Evolutionary conservation across 2,113 vertebrate genomes (phyloP).

Genomic region (Quiscalus mexicanus): DNA sequence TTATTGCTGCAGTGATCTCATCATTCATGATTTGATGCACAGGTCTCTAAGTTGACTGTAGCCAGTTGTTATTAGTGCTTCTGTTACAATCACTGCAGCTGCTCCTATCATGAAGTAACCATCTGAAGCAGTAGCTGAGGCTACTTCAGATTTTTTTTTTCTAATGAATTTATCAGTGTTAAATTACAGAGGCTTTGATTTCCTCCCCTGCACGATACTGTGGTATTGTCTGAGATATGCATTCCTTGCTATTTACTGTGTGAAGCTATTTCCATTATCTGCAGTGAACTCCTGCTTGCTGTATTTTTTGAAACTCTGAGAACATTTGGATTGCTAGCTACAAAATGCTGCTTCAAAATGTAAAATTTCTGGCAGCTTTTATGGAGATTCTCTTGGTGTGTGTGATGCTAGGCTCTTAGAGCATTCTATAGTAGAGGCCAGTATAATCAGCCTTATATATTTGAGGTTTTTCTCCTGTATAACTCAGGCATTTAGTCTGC

Average conservation of each 20-base stretch:
- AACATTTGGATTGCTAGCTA: not conserved
- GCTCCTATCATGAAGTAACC: not conserved
- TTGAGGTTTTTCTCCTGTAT: not conserved
- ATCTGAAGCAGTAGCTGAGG: not conserved
- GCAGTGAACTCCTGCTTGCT: not conserved
- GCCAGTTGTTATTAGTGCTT: not conserved
- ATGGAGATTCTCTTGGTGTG: not conserved
- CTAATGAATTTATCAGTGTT: not conserved
- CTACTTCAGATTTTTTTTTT: not conserved
- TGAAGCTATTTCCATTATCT: not conserved
- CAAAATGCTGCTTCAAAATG: not conserved
- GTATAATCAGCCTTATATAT: not conserved
- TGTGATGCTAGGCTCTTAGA: not conserved
- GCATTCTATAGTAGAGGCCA: not conserved
- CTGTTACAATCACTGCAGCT: not conserved
- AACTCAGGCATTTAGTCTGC: not conserved
- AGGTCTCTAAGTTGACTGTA: not conserved
- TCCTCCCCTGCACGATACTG: not conserved
- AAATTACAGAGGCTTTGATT: not conserved
- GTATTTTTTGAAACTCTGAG: not conserved
- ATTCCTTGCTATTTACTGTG: not conserved
- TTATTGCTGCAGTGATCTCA: slow-evolving; percentile 25
- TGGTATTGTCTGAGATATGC: not conserved
- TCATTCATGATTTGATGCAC: not conserved
- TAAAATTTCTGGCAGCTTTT: not conserved